Evolutionary conservation across 2,888 invertebrate genomes (phyloP).

Genomic region (Apotomis turbidana): DNA sequence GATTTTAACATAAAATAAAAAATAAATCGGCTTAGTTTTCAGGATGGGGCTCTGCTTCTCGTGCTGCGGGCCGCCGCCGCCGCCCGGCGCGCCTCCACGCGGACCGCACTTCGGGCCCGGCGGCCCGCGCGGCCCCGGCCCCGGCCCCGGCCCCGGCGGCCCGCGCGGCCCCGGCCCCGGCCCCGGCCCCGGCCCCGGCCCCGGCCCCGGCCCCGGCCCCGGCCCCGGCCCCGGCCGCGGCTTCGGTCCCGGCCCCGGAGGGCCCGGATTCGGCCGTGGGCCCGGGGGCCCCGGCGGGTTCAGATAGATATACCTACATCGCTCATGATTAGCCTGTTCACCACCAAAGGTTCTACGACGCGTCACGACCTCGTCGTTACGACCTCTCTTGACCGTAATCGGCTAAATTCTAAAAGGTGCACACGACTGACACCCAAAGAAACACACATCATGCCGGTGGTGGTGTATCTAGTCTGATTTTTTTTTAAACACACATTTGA

Average conservation of each 20-base stretch:
- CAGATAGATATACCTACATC: background rate
- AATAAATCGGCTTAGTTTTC: background rate
- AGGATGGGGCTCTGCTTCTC: constrained; percentile 17
- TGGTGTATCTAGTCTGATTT: no score
- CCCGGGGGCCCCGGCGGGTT: background rate
- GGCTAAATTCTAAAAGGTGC: no score
- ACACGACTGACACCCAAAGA: no score
- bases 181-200: background rate
- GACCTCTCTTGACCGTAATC: no score
- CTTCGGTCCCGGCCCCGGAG: background rate
- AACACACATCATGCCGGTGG: no score
- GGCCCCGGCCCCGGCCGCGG: no score
- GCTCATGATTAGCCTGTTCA: background rate
- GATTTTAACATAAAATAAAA: no score
- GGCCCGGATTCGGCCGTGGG: background rate
- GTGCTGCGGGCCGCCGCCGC: background rate
- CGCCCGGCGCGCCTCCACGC: background rate
- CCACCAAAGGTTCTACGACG: no score
- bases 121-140: background rate
- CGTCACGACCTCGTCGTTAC: no score
- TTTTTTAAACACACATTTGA: no score
- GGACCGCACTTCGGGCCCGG: background rate
- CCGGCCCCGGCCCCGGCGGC: background rate
- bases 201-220: no score
- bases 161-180: background rate